Conservation (phyloP, 2,113 vertebrate species). For the Uria lomvia region DNA sequence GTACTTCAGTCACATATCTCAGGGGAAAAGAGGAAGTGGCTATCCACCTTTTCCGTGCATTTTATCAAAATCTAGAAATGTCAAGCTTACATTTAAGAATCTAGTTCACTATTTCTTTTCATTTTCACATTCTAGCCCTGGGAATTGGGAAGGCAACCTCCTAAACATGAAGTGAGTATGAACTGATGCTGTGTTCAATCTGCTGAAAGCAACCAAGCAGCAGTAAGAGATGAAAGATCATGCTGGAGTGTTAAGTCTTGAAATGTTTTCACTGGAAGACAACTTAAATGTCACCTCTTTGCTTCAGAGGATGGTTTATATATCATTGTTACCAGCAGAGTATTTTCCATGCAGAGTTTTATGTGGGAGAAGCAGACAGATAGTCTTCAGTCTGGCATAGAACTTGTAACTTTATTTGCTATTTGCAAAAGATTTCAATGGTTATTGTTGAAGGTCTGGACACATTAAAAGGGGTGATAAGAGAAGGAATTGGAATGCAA, state of each 20-base stretch:
- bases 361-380: neutral
- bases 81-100: neutral
- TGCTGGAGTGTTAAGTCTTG: neutral
- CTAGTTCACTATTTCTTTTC: neutral
- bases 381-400: neutral
- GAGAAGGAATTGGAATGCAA: neutral
- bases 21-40: neutral
- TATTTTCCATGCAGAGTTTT: neutral
- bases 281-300: neutral
- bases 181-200: neutral
- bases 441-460: neutral
- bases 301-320: neutral
- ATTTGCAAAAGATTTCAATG: neutral
- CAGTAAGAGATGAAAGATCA: neutral
- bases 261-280: neutral
- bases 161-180: neutral
- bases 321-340: neutral
- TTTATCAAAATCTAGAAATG: neutral
- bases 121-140: neutral
- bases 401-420: neutral
- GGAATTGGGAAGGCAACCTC: neutral
- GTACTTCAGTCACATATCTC: neutral
- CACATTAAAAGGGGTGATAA: neutral
- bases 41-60: neutral
- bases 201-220: neutral